A percentile compares a stretch with the other conserved stretches of the same genome.
phyloP scores from a whole-genome alignment of 2,888 invertebrate species.

The Charanyca ferruginea region DNA sequence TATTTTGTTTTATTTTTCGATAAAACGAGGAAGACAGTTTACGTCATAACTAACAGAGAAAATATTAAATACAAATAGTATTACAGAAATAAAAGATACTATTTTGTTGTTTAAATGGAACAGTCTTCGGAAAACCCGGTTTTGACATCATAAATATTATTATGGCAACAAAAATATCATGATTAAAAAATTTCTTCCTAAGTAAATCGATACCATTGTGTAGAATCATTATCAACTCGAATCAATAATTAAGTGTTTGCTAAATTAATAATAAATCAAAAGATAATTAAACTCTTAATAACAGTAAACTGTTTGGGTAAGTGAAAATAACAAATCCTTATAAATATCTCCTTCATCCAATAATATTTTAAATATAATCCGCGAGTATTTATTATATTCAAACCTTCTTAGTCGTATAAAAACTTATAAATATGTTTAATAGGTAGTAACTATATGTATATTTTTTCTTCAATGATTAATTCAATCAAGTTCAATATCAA shows the following conservation, averaged over 20 bases:
- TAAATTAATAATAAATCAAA: neutral
- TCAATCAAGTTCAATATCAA: neutral
- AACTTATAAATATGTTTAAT: too few relatives aligned
- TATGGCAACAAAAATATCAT: neutral
- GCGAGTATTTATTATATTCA: too few relatives aligned
- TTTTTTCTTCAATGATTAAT: too few relatives aligned
- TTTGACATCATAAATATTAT: neutral
- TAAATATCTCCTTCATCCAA: too few relatives aligned
- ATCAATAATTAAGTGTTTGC: neutral
- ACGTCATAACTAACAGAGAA: too few relatives aligned
- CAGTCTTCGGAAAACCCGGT: neutral
- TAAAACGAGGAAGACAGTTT: neutral
- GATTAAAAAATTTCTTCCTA: neutral
- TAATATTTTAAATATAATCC: too few relatives aligned
- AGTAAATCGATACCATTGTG: too few relatives aligned
- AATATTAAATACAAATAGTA: too few relatives aligned
- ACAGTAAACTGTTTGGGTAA: too few relatives aligned
- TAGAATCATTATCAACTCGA: neutral
- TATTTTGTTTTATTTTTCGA: slow-evolving; percentile 25
- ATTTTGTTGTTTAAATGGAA: neutral
- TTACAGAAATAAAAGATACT: neutral
- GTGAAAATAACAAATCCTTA: too few relatives aligned
- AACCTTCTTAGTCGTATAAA: too few relatives aligned
- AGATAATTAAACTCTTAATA: neutral
- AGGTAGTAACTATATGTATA: too few relatives aligned